Percentiles rank a stretch among this genome's conserved stretches.
These are phyloP conservation scores for Callopanchax toddi DNA, from an alignment of 2,113 vertebrate genomes.

Conservation along the genomic window DNA sequence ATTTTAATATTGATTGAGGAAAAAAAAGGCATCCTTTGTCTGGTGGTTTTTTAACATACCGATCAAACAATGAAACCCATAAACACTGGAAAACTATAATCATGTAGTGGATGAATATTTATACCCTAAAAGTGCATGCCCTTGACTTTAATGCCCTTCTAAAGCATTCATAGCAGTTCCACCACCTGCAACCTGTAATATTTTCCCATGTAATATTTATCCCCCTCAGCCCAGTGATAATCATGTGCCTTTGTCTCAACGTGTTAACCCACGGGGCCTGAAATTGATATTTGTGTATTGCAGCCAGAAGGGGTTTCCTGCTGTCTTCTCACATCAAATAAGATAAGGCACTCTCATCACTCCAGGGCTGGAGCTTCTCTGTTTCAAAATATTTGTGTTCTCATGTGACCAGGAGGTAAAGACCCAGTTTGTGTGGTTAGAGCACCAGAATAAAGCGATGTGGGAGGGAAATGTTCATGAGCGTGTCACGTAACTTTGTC, in stretches of 20 bases:
- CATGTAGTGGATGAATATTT: not conserved
- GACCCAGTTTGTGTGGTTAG: constrained; percentile 22
- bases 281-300: constrained; percentile 44
- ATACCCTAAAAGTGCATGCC: not conserved
- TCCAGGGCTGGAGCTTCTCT: constrained; percentile 16
- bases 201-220: constrained; percentile 25
- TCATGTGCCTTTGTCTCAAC: constrained; percentile 27
- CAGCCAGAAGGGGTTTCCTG: constrained; percentile 42
- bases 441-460: constrained; percentile 10
- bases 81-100: not conserved
- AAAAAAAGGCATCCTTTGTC: not conserved
- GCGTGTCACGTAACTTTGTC: constrained; percentile 13
- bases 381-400: constrained; percentile 34
- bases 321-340: constrained; percentile 42
- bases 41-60: constrained; percentile 1
- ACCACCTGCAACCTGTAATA: constrained; percentile 1
- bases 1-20: not conserved
- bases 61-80: not conserved
- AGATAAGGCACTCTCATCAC: constrained; percentile 24
- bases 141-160: constrained; percentile 10
- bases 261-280: constrained; percentile 39
- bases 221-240: not conserved
- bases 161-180: constrained; percentile 3
- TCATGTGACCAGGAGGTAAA: constrained; percentile 17
- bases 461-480: constrained; percentile 8